phyloP scores from a whole-genome alignment of 2,888 invertebrate species.

The Luperina nickerlii region DNA sequence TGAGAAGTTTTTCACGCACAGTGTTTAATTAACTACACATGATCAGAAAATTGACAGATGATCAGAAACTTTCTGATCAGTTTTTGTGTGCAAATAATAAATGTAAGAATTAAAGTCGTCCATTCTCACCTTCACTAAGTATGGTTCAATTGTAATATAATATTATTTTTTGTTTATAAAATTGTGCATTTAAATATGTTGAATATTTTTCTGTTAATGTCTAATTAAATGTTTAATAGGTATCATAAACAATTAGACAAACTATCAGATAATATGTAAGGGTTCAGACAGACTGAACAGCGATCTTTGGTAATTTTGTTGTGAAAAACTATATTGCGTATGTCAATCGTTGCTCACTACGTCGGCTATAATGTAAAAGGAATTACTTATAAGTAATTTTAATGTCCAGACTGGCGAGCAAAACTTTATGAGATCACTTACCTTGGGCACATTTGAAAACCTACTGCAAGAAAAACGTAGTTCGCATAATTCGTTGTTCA shows the following conservation, averaged over 20 bases:
- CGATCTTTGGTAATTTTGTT: background rate
- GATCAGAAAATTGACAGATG: conserved; percentile 11
- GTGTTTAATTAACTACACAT: conserved; percentile 4
- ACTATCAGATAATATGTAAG: conserved; percentile 10
- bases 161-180: conserved; percentile 23
- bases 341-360: background rate
- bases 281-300: conserved; percentile 17
- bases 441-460: background rate
- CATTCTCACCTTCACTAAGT: conserved; percentile 14
- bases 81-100: conserved; percentile 26
- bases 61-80: conserved; percentile 16
- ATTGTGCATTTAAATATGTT: conserved; percentile 21
- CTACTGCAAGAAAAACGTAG: background rate
- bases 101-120: conserved; percentile 31
- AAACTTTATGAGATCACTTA: background rate
- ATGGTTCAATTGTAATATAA: conserved; percentile 33
- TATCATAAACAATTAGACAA: background rate
- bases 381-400: background rate
- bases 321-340: background rate
- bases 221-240: conserved; percentile 14
- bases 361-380: background rate
- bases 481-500: conserved; percentile 10
- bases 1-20: conserved; percentile 31
- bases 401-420: background rate
- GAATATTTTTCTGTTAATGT: conserved; percentile 9